Conservation (phyloP, 1,140 invertebrate genomes). For the fruit fly (Drosophila melanogaster) region Release_6_plus_ISO1_MT NT_033777.3:11989501-11990000, state of each 20-base stretch:
- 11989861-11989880: constrained; percentile 29
- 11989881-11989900: constrained; percentile 65
- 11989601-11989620: constrained; percentile 24
- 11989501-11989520: constrained; percentile 78
- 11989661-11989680: constrained; percentile 39
- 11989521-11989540: constrained; percentile 49
- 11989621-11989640: constrained; percentile 32
- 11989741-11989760: constrained; percentile 46
- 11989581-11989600: constrained; percentile 20
- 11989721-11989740: constrained; percentile 70
- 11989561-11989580: constrained; percentile 51
- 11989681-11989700: constrained; percentile 41
- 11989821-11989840: constrained; percentile 72
- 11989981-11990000: constrained; percentile 59
- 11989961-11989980: constrained; percentile 59
- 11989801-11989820: constrained; percentile 76
- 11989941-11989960: constrained; percentile 52
- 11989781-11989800: constrained; percentile 30
- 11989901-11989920: constrained; percentile 49
- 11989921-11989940: constrained; percentile 14
- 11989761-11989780: constrained; percentile 21
- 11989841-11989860: constrained; percentile 65
- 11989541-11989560: background rate
- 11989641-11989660: constrained; percentile 59
- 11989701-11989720: constrained; percentile 75